Evolutionary conservation across 2,797 vertebrate genomes (phyloP), one percentile per base, ranked within the genome.

Genomic region (Botia kubotai): DNA sequence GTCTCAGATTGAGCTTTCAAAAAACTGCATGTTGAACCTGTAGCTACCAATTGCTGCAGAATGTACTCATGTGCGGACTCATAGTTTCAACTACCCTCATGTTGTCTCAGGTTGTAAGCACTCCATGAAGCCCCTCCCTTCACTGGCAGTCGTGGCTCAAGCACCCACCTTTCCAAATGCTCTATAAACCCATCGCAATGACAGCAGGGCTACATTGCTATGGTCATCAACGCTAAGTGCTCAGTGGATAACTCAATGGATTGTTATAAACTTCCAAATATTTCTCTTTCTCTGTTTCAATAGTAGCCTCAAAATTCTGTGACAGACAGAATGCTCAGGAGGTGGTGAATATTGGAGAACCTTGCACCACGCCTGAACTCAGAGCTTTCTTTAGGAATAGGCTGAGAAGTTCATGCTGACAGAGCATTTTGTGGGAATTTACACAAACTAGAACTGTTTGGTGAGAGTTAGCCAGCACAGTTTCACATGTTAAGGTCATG

Each of bases 401-500:
- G 39, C 63, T 71, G 8, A 72, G 65, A 52, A 66, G 65, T 57
- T 50, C 11, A 4, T 63, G 23, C 78, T 81, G 71, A 86, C 80
- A 57, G 73, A 75, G 76, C 62, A 69, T 87, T 90, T 88, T 88
- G 83, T 86, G 86, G 55, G 73, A 87, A 89, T 90, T 91, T 89
- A 82, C 84, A 91, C 86, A 89, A 86, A 86, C 70, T 83, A 85
- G 83, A 89, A 88, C 76, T 87, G 87, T 86, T 87, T 83, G 87
- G 86, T 84, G 86, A 87, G 82, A 79, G 72, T 87, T 82, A 89
- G 82, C 87, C 83, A 87, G 78, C 82, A 82, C 39, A 63, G 86
- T 88, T 92, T 92, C 75, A 87, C 89, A 89, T 84, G 86, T 89
- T 75, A 33, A 52, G 82, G 85, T 81, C 84, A 77, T 85, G 68